These are phyloP conservation scores for Periophthalmodon schlosseri DNA, from an alignment of 2,113 vertebrate species.

Conservation along the genomic window DNA sequence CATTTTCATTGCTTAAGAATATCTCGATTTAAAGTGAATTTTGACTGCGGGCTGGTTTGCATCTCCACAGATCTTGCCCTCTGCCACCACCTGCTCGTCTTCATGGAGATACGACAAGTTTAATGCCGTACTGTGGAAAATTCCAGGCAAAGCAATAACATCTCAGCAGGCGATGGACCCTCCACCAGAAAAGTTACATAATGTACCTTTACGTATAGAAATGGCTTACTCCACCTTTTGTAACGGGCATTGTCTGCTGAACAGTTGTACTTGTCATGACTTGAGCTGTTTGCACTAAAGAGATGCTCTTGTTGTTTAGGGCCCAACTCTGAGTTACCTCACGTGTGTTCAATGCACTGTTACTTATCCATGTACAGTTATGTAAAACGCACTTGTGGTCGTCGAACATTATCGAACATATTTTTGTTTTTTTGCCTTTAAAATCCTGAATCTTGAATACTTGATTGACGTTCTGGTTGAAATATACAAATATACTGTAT, in stretches of 20 bases:
- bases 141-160: background rate
- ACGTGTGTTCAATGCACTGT: slow-evolving; percentile 48
- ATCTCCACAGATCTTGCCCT: too few relatives aligned
- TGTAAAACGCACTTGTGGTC: slow-evolving; percentile 50
- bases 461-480: slow-evolving; percentile 46
- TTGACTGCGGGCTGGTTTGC: too few relatives aligned
- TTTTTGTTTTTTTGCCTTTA: slow-evolving; percentile 32
- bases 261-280: slow-evolving; percentile 22
- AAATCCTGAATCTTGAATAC: slow-evolving; percentile 56
- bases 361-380: slow-evolving; percentile 33
- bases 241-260: slow-evolving; percentile 39
- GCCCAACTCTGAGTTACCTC: slow-evolving; percentile 64
- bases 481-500: slow-evolving; percentile 3
- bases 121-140: background rate
- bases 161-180: background rate
- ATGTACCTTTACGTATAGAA: background rate
- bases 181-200: background rate
- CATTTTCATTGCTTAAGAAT: too few relatives aligned
- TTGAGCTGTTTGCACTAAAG: slow-evolving; percentile 69
- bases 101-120: too few relatives aligned
- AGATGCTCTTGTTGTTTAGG: slow-evolving; percentile 58
- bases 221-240: slow-evolving; percentile 4
- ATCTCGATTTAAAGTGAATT: too few relatives aligned
- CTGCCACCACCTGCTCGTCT: too few relatives aligned
- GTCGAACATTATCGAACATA: slow-evolving; percentile 16